Evolutionary conservation across 2,888 invertebrate species (phyloP).

Genomic region (Dryomyza anilis): DNA sequence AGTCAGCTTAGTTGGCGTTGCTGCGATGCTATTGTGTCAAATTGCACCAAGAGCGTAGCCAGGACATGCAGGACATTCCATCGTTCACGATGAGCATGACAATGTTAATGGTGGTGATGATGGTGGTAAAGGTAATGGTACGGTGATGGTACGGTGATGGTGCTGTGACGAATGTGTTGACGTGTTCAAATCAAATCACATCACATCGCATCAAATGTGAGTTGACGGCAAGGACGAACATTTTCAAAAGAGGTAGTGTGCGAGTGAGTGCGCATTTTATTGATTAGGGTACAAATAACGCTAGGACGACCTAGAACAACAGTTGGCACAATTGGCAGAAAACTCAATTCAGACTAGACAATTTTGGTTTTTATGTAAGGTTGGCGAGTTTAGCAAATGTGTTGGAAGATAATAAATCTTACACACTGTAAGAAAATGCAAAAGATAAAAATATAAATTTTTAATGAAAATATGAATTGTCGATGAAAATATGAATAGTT

Average conservation of each 20-base stretch:
- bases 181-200: slow-evolving; percentile 26
- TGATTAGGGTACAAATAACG: slow-evolving; percentile 25
- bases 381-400: too few species aligned
- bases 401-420: background rate
- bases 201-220: background rate
- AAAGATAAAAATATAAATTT: too few species aligned
- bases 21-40: slow-evolving; percentile 36
- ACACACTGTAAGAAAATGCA: too few species aligned
- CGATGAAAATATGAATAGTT: too few species aligned
- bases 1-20: slow-evolving; percentile 50
- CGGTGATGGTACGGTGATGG: slow-evolving; percentile 26
- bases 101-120: too few species aligned
- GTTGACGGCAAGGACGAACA: too few species aligned
- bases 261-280: background rate
- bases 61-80: slow-evolving; percentile 25
- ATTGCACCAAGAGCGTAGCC: slow-evolving; percentile 37
- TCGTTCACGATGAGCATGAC: too few species aligned
- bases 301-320: slow-evolving; percentile 30
- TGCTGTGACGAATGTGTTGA: slow-evolving; percentile 32
- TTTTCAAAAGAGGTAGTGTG: background rate
- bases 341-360: background rate
- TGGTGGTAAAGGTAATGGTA: too few species aligned
- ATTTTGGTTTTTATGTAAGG: background rate
- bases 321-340: too few species aligned
- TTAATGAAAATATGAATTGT: too few species aligned